Percentiles rank a stretch among this genome's conserved stretches.
These are phyloP conservation scores for Anastrepha obliqua DNA, from an alignment of 1,140 invertebrate species.

Conservation along the genomic window DNA sequence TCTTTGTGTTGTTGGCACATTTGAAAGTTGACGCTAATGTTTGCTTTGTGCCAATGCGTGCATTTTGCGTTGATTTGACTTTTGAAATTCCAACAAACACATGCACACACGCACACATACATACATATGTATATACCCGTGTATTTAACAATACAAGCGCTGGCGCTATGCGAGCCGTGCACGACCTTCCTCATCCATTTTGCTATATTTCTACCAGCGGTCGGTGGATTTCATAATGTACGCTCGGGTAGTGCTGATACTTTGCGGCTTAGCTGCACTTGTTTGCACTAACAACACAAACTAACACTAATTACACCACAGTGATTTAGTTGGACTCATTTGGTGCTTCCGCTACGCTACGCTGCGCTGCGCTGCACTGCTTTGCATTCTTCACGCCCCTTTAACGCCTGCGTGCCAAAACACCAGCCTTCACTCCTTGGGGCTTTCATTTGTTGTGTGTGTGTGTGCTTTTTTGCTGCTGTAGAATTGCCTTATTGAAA, in stretches of 20 bases:
- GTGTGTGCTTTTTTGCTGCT: conserved; percentile 14
- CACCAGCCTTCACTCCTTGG: background rate
- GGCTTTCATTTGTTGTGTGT: background rate
- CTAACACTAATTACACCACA: conserved; percentile 51
- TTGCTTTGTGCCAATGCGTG: conserved; percentile 33
- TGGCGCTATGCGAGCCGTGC: too few relatives aligned
- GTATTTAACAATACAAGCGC: background rate
- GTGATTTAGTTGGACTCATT: conserved; percentile 49
- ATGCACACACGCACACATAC: background rate
- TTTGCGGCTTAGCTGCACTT: conserved; percentile 30
- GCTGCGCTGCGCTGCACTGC: background rate
- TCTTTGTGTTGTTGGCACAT: background rate
- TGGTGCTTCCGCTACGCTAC: conserved; percentile 17
- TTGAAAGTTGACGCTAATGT: conserved; percentile 30
- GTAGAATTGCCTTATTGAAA: conserved; percentile 44
- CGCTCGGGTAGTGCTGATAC: background rate
- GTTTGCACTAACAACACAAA: conserved; percentile 30
- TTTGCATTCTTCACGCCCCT: background rate
- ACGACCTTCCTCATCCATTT: conserved; percentile 30
- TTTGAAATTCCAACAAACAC: background rate
- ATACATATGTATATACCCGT: background rate
- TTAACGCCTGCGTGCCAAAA: background rate
- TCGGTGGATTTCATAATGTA: background rate
- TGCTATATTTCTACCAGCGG: background rate
- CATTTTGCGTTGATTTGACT: conserved; percentile 15